Evolutionary conservation across 2,113 vertebrate genomes (phyloP), one percentile per base, ranked within the genome.

Genomic region (Apteryx mantelli): DNA sequence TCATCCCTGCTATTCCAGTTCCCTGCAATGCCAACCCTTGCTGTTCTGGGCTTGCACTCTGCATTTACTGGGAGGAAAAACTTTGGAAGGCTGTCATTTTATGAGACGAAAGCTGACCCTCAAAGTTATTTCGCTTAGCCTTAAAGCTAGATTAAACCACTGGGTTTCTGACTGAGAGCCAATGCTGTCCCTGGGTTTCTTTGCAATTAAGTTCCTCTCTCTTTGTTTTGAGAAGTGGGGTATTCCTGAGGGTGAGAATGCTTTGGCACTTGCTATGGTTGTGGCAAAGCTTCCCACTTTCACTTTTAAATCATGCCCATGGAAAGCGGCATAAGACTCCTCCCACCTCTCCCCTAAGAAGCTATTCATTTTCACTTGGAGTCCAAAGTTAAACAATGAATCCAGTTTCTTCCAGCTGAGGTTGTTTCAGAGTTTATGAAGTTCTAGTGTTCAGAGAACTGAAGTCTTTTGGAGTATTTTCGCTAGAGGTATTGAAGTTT

Each of bases 171-270:
- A 32, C 55, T 30, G 28, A 87, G 91, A 82, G 61, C 65, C n/a
- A 46, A 0, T 15, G 0, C 55, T 68, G 64, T 28, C 38, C 56
- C 52, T 5, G 55, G 18, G 11, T 9, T 7, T 55, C 46, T 42
- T 5, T 25, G 82, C 11, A 4, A 61, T 65, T 48, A 13, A 28
- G 5, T 53, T 82, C 13, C 5, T 46, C n/a, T 34, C 1, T 71
- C 42, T 40, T 64, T 55, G 7, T 32, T 83, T 52, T 60, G 32
- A 32, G 21, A 48, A 32, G 24, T 20, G 38, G 46, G 36, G 26
- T 36, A 2, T 32, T 30, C 52, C 64, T 61, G 42, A n/a, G 38
- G 13, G 36, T 8, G 30, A 36, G 13, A 19, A 6, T 13, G 42
- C 61, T 87, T 5, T 14, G 65, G 22, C 30, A 8, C 13, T 3